Percentiles rank a stretch among this genome's conserved stretches.
These are phyloP conservation scores for Lysiphlebus fabarum DNA, from an alignment of 1,140 invertebrate species.

Conservation along the genomic window DNA sequence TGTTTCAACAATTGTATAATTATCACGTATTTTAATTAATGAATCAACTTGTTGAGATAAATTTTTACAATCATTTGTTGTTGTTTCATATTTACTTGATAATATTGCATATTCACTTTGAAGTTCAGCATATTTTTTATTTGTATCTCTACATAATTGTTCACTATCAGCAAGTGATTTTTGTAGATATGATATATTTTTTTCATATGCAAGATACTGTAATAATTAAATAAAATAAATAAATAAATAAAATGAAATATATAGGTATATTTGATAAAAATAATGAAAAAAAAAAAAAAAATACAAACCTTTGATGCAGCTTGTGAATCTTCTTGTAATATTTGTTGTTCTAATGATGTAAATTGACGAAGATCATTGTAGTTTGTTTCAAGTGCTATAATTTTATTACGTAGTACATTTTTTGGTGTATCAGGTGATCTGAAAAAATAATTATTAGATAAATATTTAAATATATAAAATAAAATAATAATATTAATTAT, in stretches of 20 bases:
- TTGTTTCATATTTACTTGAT: neutral
- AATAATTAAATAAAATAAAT: conserved; percentile 4
- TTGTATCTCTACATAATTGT: conserved; percentile 20
- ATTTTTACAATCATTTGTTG: neutral
- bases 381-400: conserved; percentile 30
- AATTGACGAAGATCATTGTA: conserved; percentile 33
- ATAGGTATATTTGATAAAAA: conserved; percentile 14
- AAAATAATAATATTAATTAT: conserved; percentile 4
- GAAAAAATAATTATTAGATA: neutral
- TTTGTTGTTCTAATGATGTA: conserved; percentile 43
- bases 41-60: conserved; percentile 20
- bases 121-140: conserved; percentile 28
- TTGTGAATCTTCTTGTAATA: conserved; percentile 26
- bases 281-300: too few species aligned
- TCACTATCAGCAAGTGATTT: conserved; percentile 24
- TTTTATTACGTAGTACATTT: conserved; percentile 30
- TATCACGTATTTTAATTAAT: conserved; percentile 8
- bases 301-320: neutral
- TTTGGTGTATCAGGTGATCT: conserved; percentile 35
- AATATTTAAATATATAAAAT: neutral
- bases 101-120: conserved; percentile 21
- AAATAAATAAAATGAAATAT: neutral
- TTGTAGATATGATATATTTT: conserved; percentile 18
- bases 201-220: conserved; percentile 10
- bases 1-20: conserved; percentile 16